phyloP scores from a whole-genome alignment of 2,888 invertebrate genomes.

The Trichopoda pennipes region DNA sequence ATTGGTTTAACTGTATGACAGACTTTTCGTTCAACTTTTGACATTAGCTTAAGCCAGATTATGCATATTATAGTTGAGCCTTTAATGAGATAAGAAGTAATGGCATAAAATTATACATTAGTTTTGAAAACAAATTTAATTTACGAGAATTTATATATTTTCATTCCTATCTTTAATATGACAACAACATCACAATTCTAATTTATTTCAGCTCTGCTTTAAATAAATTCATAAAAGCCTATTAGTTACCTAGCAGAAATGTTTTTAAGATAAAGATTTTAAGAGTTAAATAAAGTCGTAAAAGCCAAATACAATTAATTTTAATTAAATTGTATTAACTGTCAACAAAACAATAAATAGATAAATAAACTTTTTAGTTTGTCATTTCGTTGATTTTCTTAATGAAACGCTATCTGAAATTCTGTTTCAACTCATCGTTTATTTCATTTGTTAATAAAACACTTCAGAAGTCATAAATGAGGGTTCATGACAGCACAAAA shows the following conservation, averaged over 20 bases:
- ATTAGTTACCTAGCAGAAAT: conserved; percentile 12
- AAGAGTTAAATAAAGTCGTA: conserved; percentile 14
- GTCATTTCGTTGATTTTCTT: conserved; percentile 30
- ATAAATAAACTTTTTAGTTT: conserved; percentile 36
- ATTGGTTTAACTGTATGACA: too few relatives aligned
- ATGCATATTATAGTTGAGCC: too few relatives aligned
- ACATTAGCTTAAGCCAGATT: too few relatives aligned
- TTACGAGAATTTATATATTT: too few relatives aligned
- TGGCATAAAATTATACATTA: too few relatives aligned
- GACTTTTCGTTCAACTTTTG: too few relatives aligned
- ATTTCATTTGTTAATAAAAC: conserved; percentile 55
- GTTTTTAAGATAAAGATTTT: background rate
- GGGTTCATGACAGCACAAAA: conserved; percentile 46
- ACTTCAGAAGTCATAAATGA: conserved; percentile 53
- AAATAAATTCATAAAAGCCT: background rate
- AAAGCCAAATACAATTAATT: conserved; percentile 42
- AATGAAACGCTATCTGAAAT: conserved; percentile 53
- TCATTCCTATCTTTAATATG: too few relatives aligned
- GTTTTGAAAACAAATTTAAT: too few relatives aligned
- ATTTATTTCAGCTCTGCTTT: too few relatives aligned
- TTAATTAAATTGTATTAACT: conserved; percentile 56
- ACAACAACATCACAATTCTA: too few relatives aligned
- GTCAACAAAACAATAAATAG: conserved; percentile 44
- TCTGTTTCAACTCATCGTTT: conserved; percentile 38
- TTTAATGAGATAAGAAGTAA: too few relatives aligned